Conservation (phyloP, 2,113 vertebrate genomes). For the Nettapus auritus region DNA sequence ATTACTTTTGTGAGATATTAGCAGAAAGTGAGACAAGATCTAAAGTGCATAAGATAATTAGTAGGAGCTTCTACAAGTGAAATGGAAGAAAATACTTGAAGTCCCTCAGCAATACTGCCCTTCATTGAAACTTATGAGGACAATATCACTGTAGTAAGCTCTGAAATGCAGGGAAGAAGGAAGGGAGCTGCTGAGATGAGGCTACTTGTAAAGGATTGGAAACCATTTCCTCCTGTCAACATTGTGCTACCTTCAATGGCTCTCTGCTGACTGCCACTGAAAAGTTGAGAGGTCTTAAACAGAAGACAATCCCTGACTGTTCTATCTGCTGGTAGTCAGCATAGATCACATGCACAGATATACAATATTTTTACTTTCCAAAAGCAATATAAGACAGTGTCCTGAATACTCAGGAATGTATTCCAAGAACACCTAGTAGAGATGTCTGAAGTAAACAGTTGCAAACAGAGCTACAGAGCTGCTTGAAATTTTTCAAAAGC, state of each 20-base stretch:
- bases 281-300: accelerated
- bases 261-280: neutral
- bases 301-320: neutral
- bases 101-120: neutral
- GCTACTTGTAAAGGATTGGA: neutral
- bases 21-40: neutral
- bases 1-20: neutral
- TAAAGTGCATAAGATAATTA: neutral
- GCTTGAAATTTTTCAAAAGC: neutral
- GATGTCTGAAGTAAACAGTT: neutral
- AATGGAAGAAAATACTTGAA: neutral
- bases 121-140: neutral
- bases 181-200: neutral
- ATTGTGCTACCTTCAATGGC: accelerated
- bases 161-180: accelerated
- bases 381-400: neutral
- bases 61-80: neutral
- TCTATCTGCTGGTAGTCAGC: neutral
- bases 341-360: neutral
- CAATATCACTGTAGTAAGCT: neutral
- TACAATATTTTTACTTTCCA: neutral
- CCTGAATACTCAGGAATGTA: neutral
- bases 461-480: neutral
- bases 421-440: neutral
- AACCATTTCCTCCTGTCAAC: neutral